Evolutionary conservation across 2,888 invertebrate genomes (phyloP), one percentile per base, ranked within the genome.

Genomic region (Nesidiocoris tenuis): DNA sequence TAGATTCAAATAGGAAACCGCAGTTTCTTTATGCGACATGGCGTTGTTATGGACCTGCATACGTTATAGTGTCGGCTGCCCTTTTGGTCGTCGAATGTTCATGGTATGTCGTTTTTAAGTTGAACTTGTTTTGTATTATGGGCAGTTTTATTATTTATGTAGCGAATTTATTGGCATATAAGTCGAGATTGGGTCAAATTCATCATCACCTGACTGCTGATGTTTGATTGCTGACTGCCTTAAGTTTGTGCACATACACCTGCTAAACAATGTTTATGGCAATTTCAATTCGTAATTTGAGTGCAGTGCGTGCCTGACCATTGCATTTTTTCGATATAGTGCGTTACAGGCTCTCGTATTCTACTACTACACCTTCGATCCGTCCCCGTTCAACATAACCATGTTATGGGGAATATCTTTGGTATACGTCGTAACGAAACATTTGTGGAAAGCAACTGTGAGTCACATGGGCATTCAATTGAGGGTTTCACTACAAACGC

Each of bases 401-500:
- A n/a, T 54, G 9, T 21, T 72, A n/a, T 72, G 72, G 61, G 16
- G 22, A 7, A 21, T 64, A 3, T 19, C 72, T 16, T 21, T 72
- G 16, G n/a, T 72, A 1, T 72, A 72, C n/a, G 64, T 63, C 0
- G 22, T 63, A 7, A 63, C 63, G 17, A 72, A 72, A 63, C 72
- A 72, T 21, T 19, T 72, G 22, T 72, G 72, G 72, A 72, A 72
- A 25, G 64, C 72, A 17, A 72, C 54, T 54, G 72, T 72, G 5
- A 63, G n/a, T 17, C 72, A 72, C n/a, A 72, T 72, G 72, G 72
- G 72, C 1, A 72, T 72, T 39, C 72, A 72, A 25, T 55, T 72
- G 0, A 39, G 72, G 18, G 63, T 72, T 0, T 72, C 72, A 5
- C 55, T 72, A 16, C 72, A 72, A 39, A 72, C 63, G 1, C 63